Evolutionary conservation across 1,140 invertebrate genomes (phyloP).

Genomic region (Drepana arcuata): DNA sequence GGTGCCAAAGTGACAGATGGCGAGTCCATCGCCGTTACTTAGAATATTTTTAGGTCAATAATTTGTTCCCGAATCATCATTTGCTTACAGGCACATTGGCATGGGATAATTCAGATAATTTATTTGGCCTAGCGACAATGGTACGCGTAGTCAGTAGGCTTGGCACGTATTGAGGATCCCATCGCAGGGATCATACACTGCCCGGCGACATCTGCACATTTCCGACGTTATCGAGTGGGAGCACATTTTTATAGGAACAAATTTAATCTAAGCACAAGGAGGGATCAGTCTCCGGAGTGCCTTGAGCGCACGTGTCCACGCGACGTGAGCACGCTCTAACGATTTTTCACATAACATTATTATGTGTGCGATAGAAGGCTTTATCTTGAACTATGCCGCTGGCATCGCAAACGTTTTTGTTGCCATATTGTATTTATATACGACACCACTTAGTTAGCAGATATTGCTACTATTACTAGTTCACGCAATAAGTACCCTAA

Average conservation of each 20-base stretch:
- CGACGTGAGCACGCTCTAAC: constrained; percentile 54
- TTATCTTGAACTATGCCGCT: constrained; percentile 33
- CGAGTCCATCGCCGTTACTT: too few species aligned
- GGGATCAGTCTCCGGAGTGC: constrained; percentile 64
- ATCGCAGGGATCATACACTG: constrained; percentile 55
- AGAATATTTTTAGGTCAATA: too few species aligned
- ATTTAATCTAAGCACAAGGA: constrained; percentile 65
- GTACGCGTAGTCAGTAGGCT: constrained; percentile 34
- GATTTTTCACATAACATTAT: constrained; percentile 58
- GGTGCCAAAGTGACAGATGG: too few species aligned
- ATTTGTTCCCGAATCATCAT: too few species aligned
- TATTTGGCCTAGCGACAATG: neutral
- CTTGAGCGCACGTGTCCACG: constrained; percentile 43
- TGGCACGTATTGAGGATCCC: constrained; percentile 45
- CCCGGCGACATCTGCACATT: constrained; percentile 62
- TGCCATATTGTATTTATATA: too few species aligned
- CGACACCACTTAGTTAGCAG: too few species aligned
- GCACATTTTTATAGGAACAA: constrained; percentile 66
- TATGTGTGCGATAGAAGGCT: constrained; percentile 46
- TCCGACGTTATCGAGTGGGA: constrained; percentile 53
- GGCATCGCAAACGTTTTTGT: constrained; percentile 27
- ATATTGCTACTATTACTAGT: too few species aligned
- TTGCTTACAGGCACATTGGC: too few species aligned
- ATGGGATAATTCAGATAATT: too few species aligned
- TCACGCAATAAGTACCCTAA: too few species aligned